These are phyloP conservation scores for Panonychus citri DNA, from an alignment of 1,140 invertebrate species.

Conservation along the genomic window DNA sequence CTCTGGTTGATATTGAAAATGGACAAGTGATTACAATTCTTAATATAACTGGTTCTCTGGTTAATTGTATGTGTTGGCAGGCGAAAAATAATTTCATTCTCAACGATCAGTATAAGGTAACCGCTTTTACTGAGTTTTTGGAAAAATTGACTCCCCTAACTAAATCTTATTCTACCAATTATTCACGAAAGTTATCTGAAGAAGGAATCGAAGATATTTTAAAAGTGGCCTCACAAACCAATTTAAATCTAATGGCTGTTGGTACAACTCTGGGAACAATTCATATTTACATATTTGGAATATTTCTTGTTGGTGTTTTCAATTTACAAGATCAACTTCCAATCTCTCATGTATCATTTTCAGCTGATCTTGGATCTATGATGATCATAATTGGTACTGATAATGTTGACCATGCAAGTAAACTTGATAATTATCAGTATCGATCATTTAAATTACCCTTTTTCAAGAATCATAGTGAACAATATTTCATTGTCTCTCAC, in stretches of 20 bases:
- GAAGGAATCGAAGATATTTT: constrained; percentile 37
- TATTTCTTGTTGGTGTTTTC: constrained; percentile 48
- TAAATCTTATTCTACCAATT: constrained; percentile 28
- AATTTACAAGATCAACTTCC: constrained; percentile 25
- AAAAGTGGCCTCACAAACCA: constrained; percentile 28
- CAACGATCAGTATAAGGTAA: not conserved
- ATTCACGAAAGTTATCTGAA: constrained; percentile 25
- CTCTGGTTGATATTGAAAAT: constrained; percentile 45
- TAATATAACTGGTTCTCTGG: constrained; percentile 28
- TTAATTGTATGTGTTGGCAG: constrained; percentile 31
- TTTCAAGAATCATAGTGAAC: constrained; percentile 21
- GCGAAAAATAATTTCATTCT: constrained; percentile 14
- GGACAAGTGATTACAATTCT: constrained; percentile 47
- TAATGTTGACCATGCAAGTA: constrained; percentile 10
- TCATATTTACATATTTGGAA: constrained; percentile 54
- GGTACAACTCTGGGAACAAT: constrained; percentile 46
- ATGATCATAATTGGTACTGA: constrained; percentile 6
- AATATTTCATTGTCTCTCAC: constrained; percentile 40
- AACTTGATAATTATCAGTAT: constrained; percentile 18
- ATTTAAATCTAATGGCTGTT: constrained; percentile 50
- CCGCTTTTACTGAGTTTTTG: constrained; percentile 20
- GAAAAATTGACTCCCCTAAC: constrained; percentile 33
- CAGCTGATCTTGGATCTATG: not conserved
- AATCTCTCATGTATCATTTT: constrained; percentile 6
- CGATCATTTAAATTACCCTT: constrained; percentile 21